phyloP scores from a whole-genome alignment of 1,140 invertebrate species.

The Drosophila nasuta region DNA sequence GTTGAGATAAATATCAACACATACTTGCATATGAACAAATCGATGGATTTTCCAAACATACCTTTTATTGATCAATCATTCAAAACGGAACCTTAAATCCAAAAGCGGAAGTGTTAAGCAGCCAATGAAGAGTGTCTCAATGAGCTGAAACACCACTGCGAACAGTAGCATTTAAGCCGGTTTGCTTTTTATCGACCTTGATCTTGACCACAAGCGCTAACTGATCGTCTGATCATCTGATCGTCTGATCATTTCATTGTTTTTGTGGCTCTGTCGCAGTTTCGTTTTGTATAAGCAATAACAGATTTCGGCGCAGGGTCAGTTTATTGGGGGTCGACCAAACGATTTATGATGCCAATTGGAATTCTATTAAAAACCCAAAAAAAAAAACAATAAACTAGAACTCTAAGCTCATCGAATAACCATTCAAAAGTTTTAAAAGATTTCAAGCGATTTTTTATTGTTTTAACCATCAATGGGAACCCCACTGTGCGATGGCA shows the following conservation, averaged over 20 bases:
- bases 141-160: constrained; percentile 19
- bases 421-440: background rate
- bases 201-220: constrained; percentile 74
- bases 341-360: constrained; percentile 20
- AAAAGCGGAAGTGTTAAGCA: constrained; percentile 57
- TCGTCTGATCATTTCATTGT: background rate
- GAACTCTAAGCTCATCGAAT: constrained; percentile 8
- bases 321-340: constrained; percentile 11
- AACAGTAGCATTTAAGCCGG: constrained; percentile 70
- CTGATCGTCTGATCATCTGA: background rate
- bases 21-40: constrained; percentile 5
- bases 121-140: constrained; percentile 68
- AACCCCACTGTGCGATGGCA: background rate
- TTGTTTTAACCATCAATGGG: background rate
- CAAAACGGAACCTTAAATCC: constrained; percentile 62
- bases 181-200: constrained; percentile 57
- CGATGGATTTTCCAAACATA: constrained; percentile 48
- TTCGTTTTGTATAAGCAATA: constrained; percentile 16
- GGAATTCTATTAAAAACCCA: constrained; percentile 8
- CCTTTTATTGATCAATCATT: constrained; percentile 73
- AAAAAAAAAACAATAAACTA: background rate
- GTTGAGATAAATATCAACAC: constrained; percentile 24
- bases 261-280: constrained; percentile 1
- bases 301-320: constrained; percentile 42
- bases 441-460: background rate